Evolutionary conservation across 2,888 invertebrate genomes (phyloP), one percentile per base, ranked within the genome.

Genomic region (Drosophila lacicola): DNA sequence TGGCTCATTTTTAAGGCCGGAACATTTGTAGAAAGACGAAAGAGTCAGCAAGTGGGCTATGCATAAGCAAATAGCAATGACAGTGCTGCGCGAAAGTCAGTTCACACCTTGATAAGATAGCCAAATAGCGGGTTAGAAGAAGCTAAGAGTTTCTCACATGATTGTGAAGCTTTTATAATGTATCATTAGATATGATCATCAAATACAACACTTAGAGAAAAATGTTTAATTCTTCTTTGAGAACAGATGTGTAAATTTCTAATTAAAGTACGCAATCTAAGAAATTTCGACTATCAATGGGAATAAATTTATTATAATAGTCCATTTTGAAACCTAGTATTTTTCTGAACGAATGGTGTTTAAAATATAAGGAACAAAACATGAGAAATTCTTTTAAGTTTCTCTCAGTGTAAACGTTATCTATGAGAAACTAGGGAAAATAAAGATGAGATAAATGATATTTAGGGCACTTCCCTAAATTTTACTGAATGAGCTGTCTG

Each of bases 11-110:
- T 67, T 57, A 71, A 74, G 70, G 68, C 73, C 74, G 67, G 69
- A 78, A 85, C 71, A 74, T 47, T 69, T 74, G 80, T 74, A 51
- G 62, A 51, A 63, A 66, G 61, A 70, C 45, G 57, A 46, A 70
- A 54, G 55, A 50, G 65, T 50, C 45, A 41, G 49, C 65, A 72
- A 64, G 60, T 81, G 54, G 42, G 41, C 57, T 57, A 19, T 50
- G 67, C 62, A 77, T 80, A 70, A 68, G 74, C 64, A 72, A 80
- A 69, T 34, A 67, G 67, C 42, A 13, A 21, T 21, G 19, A 78
- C 84, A 80, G 71, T 86, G 87, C 41, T 33, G 29, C 13, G 14
- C 14, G 55, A 54, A 77, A 80, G 56, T 75, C 39, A 4, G 49
- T 21, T 50, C 37, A 57, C 61, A 39, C 37, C 10, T 19, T 14